phyloP scores from a whole-genome alignment of 1,140 invertebrate genomes.

The Tachypleus tridentatus region DNA sequence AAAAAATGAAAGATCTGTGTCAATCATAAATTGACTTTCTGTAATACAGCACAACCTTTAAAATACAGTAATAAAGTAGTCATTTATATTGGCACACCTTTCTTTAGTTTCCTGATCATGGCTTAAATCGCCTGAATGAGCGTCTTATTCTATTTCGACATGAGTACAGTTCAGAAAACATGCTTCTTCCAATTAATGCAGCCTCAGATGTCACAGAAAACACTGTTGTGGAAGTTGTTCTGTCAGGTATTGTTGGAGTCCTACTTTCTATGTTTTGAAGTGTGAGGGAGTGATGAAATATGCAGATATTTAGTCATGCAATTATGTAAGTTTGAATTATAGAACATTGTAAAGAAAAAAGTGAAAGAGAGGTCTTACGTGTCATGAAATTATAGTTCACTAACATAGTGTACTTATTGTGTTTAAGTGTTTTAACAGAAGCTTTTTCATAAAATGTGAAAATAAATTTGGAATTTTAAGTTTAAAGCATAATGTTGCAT shows the following conservation, averaged over 20 bases:
- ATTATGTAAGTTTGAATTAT: too few relatives aligned
- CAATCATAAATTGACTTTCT: not conserved
- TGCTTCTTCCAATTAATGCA: conserved; percentile 65
- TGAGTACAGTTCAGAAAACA: conserved; percentile 82
- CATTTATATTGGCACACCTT: conserved; percentile 2
- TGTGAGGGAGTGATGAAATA: too few relatives aligned
- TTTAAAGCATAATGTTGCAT: too few relatives aligned
- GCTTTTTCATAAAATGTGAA: too few relatives aligned
- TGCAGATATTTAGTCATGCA: too few relatives aligned
- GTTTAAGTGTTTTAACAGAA: too few relatives aligned
- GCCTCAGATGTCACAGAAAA: conserved; percentile 80
- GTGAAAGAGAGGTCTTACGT: too few relatives aligned
- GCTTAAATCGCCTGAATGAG: conserved; percentile 73
- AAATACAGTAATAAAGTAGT: not conserved
- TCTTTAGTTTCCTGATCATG: conserved; percentile 81
- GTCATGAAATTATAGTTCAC: too few relatives aligned
- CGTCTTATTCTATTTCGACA: conserved; percentile 84
- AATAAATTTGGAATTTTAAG: too few relatives aligned
- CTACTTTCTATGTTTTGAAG: too few relatives aligned
- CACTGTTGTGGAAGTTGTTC: conserved; percentile 87
- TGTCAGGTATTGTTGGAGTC: conserved; percentile 55
- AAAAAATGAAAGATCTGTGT: not conserved
- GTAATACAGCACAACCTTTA: not conserved
- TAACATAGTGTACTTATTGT: too few relatives aligned
- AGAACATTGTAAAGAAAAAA: too few relatives aligned